phyloP scores from a whole-genome alignment of 1,140 invertebrate species.

The Calycopis cecrops region DNA sequence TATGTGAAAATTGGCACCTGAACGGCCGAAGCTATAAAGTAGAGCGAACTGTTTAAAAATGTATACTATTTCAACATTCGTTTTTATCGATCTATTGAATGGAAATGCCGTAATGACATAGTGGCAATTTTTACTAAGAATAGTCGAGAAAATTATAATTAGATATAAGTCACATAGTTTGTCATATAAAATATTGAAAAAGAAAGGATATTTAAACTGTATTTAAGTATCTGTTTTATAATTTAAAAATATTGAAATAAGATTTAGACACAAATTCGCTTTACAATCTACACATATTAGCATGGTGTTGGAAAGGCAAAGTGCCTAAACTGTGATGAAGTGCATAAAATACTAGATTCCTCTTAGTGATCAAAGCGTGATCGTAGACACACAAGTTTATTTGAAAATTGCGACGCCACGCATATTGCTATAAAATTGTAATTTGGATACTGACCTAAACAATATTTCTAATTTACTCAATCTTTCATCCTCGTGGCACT shows the following conservation, averaged over 20 bases:
- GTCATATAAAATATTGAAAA: too few species aligned
- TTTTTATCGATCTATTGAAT: constrained; percentile 19
- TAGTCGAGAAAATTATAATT: too few species aligned
- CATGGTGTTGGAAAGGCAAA: constrained; percentile 63
- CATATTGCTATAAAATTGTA: constrained; percentile 37
- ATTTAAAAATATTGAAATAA: too few species aligned
- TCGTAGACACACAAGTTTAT: constrained; percentile 45
- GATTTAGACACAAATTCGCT: not conserved
- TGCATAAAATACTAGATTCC: constrained; percentile 26
- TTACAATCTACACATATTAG: not conserved
- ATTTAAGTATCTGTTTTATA: too few species aligned
- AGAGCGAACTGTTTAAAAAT: constrained; percentile 8
- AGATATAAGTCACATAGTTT: too few species aligned
- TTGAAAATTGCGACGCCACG: constrained; percentile 37
- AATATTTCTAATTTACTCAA: constrained; percentile 23
- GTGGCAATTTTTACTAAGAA: too few species aligned
- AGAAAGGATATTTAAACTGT: too few species aligned
- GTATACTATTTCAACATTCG: not conserved
- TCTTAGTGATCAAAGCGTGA: constrained; percentile 22
- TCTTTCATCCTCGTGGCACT: constrained; percentile 2
- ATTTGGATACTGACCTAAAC: constrained; percentile 59
- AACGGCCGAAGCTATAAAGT: constrained; percentile 10
- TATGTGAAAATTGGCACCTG: constrained; percentile 36
- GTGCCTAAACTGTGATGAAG: constrained; percentile 45
- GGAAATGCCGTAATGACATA: not conserved